phyloP scores from a whole-genome alignment of 37 sponge, comb jelly and placozoan species.

The Cladorhizidae sp. region DNA sequence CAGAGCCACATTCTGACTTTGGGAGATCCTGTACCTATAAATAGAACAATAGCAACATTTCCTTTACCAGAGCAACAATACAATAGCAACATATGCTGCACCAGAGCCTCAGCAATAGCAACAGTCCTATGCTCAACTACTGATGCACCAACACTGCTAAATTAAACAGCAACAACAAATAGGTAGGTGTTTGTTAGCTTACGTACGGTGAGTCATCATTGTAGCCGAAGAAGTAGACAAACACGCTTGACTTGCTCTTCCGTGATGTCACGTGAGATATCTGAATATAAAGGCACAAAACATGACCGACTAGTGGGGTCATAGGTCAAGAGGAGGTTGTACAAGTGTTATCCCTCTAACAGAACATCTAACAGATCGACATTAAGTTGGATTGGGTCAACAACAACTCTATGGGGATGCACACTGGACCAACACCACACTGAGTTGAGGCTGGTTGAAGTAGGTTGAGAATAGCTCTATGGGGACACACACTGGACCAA shows the following conservation, averaged over 20 bases:
- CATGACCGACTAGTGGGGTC: no score
- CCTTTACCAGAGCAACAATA: background rate
- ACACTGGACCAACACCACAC: no score
- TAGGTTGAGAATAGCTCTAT: no score
- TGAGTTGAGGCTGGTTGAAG: no score
- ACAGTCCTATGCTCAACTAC: background rate
- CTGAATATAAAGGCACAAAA: background rate
- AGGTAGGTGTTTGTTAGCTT: background rate
- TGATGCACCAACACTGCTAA: background rate
- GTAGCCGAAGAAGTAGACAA: slow-evolving; percentile 10
- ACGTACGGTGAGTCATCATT: background rate
- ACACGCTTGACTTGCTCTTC: background rate
- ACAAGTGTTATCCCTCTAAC: no score
- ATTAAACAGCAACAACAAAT: background rate
- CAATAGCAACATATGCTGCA: background rate
- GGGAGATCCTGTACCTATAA: background rate
- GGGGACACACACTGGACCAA: no score
- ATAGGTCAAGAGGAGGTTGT: no score
- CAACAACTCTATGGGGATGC: no score
- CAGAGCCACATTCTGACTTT: slow-evolving; percentile 7
- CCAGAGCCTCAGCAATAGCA: background rate
- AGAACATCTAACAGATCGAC: no score
- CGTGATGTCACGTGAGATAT: background rate
- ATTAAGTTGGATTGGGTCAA: no score
- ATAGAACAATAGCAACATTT: background rate